Evolutionary conservation across 2,113 vertebrate genomes (phyloP), one percentile per base, ranked within the genome.

Genomic region (Mus spicilegus): DNA sequence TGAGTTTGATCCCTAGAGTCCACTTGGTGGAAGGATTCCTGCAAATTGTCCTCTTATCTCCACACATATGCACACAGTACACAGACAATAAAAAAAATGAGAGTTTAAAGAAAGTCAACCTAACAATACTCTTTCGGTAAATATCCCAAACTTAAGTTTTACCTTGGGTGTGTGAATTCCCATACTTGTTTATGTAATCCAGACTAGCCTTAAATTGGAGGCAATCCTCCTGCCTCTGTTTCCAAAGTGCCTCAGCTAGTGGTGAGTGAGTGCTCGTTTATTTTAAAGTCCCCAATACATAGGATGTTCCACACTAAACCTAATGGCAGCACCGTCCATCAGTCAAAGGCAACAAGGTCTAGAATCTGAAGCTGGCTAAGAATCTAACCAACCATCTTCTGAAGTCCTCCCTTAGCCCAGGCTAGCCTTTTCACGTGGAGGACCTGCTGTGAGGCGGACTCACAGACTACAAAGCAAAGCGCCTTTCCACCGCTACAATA

Each of bases 61-160:
- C 61, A 67, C 19, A 86, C 26, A 65, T 14, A 28, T 26, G n/a
- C 42, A 28, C 14, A 65, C 7, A 82, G 20, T 13, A 39, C 54
- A 42, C n/a, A 63, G 56, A 46, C 42, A 49, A 67, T 58, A 19
- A 63, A 85, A 85, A 42, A 63, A 86, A 65, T 33, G 42, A 54
- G 13, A 61, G 36, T 81, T 58, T 58, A 58, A 58, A 81, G 56
- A 58, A 80, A 58, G 13, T 20, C 69, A 80, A 54, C 28, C 36
- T 9, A 87, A 73, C 28, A 72, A 42, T 61, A 26, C 73, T 65
- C 78, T 78, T 56, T 22, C 49, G 89, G 58, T 58, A 95, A 91
- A 76, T 39, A 26, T 78, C 6, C 30, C 63, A 89, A 92, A 72
- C 87, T 56, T 86, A 94, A 84, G 54, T 61, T 92, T 95, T 89